Evolutionary conservation across 2,888 invertebrate genomes (phyloP), one percentile per base, ranked within the genome.

Genomic region (Stomorhina lunata): DNA sequence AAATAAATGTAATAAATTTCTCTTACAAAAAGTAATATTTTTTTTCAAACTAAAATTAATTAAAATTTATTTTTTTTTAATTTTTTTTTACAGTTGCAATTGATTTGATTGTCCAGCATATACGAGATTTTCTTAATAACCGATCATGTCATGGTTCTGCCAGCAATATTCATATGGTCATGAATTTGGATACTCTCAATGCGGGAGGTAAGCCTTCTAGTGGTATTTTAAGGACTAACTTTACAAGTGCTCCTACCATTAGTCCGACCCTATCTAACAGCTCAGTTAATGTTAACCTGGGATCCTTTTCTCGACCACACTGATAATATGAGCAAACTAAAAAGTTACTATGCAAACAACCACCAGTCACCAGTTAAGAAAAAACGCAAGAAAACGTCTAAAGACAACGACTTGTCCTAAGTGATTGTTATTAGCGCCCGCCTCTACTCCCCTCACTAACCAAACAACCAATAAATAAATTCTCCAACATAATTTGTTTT

Each of bases 51-150:
- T 7, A 15, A 6, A 5, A 20, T 20, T 65, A 12, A 68, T 43
- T 22, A n/a, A n/a, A n/a, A n/a, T 29, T 25, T 6, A 3, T 5
- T 29, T 29, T 55, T 22, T 73, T 45, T 15, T 48, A 1, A 37
- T 61, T 66, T 84, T 68, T 86, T 83, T 81, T 87, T 95, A 80
- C 94, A 98, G 99, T 99, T 91, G 99, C 99, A 85, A 98, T 99
- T 90, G 98, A 98, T 90, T 93, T 99, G 91, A 98, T 99, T 89
- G 98, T 99, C 63, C 98, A 98, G 92, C 98, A 98, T 92, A 98
- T 99, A 90, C 95, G 97, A 86, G 98, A 98, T 90, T 95, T 97
- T 89, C 92, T 98, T 88, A 94, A 93, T 88, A 93, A 93, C 88
- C 92, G 93, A 10, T 87, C 89, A 4, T 87, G 86, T 17, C 85